A percentile compares a stretch with the other conserved stretches of the same genome.
phyloP scores from a whole-genome alignment of 2,797 vertebrate species.

The Decapterus maruadsi region DNA sequence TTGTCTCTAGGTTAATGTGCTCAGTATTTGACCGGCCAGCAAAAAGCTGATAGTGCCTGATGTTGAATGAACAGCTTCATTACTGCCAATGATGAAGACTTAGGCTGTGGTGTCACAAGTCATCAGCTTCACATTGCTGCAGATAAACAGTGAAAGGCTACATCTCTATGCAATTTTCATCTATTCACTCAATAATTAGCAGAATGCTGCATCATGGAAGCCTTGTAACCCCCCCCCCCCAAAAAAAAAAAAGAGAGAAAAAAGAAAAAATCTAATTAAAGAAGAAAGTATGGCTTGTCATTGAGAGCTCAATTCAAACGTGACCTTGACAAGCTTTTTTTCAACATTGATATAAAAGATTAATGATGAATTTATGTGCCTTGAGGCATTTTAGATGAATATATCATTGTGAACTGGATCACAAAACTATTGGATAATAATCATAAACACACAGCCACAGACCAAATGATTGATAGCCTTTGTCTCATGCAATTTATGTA shows the following conservation, averaged over 20 bases:
- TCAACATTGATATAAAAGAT: not conserved
- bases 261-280: not conserved
- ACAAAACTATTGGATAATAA: not conserved
- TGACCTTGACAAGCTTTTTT: conserved; percentile 7
- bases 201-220: not conserved
- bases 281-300: too few species aligned
- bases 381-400: conserved; percentile 10
- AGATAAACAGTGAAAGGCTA: conserved; percentile 58
- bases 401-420: conserved; percentile 4
- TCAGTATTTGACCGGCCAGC: conserved; percentile 38
- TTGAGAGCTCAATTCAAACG: not conserved
- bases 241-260: too few species aligned
- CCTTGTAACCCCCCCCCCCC: too few species aligned
- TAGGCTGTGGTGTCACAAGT: conserved; percentile 58
- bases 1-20: conserved; percentile 24
- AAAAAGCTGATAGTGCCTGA: conserved; percentile 36
- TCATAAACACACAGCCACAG: not conserved
- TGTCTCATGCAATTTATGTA: not conserved
- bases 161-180: conserved; percentile 38
- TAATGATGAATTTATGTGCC: not conserved
- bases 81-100: conserved; percentile 57
- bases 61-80: conserved; percentile 61
- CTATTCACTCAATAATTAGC: conserved; percentile 28
- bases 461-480: not conserved
- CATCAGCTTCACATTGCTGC: conserved; percentile 52